These are phyloP conservation scores for Mormyrops boulengeri DNA, from an alignment of 2,797 vertebrate genomes.

Conservation along the genomic window DNA sequence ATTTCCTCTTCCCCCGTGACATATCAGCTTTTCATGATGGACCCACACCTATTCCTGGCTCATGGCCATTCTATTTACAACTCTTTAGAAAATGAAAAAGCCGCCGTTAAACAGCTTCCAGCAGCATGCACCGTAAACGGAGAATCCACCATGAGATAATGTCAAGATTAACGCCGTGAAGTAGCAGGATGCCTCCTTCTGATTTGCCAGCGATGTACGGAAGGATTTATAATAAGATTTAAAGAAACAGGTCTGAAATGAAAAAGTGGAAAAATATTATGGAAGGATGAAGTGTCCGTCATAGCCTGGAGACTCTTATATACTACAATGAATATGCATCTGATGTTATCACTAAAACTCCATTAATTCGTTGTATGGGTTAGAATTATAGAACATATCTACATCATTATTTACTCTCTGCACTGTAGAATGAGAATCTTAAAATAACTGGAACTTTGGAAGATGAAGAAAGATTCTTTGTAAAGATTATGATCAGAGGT, in stretches of 20 bases:
- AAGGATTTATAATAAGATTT: not conserved
- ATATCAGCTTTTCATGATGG: constrained; percentile 41
- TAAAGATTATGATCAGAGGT: not conserved
- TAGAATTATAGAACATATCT: not conserved
- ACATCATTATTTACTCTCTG: not conserved
- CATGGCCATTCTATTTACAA: constrained; percentile 34
- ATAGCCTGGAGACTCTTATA: not conserved
- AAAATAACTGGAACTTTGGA: not conserved
- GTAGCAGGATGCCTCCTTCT: not conserved
- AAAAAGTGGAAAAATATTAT: not conserved
- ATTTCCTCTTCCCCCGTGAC: constrained; percentile 33
- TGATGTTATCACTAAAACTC: not conserved
- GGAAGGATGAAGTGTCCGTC: not conserved
- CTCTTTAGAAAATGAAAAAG: constrained; percentile 13
- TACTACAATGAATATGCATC: not conserved
- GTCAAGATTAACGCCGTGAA: not conserved
- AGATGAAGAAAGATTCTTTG: not conserved
- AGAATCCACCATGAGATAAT: not conserved
- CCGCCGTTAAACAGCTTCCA: not conserved
- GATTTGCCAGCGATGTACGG: not conserved
- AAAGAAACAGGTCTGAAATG: not conserved
- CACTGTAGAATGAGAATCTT: not conserved
- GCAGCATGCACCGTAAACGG: not conserved
- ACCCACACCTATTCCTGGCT: constrained; percentile 30
- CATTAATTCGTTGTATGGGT: not conserved